Base-by-base conservation (phyloP, 2,113 vertebrate species). In the Ia io region DNA sequence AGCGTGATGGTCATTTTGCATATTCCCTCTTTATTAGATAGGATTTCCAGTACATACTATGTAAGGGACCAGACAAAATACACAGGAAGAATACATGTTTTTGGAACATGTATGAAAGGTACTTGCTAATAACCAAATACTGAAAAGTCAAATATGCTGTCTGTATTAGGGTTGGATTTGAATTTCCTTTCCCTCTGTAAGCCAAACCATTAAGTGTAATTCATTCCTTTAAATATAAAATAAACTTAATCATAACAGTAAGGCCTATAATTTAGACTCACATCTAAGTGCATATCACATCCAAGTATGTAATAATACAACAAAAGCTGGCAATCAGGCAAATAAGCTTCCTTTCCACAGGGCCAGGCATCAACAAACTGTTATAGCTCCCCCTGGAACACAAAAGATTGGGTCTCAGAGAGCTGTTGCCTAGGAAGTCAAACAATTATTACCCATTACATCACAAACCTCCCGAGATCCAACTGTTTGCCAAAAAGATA, bases 391-490 rank as follows among this genome's bases (percentile, higher is more conserved):
- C 71, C 37, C 7, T 37, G 92, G 96, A 95, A 84, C 37, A 87
- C 22, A 84, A 59, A 53, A 65, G 30, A 65, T 7, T 90, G 65
- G 6, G 16, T 96, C 96, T 78, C 92, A n/a, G 51, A 0, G 5
- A 91, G 35, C 86, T 51, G 86, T 95, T 91, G 92, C 96, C 87
- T 94, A 95, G 88, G 83, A 78, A 95, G 94, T 93, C 83, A 88
- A 93, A 95, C 88, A 93, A 44, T n/a, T 88, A 97, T 77, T 84
- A 95, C 65, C 85, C 86, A 95, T 92, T 91, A 97, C 95, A 37
- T 97, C 92, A 95, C 74, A 93, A 87, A 79, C 89, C 91, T 95
- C 30, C 85, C 85, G 74, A 94, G 86, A 90, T 18, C 16, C 78
- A 80, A 87, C 61, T 13, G 25, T 94, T 84, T 95, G 74, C 94